phyloP scores from a whole-genome alignment of 2,888 invertebrate species.

The Drosophila vallismaia region DNA sequence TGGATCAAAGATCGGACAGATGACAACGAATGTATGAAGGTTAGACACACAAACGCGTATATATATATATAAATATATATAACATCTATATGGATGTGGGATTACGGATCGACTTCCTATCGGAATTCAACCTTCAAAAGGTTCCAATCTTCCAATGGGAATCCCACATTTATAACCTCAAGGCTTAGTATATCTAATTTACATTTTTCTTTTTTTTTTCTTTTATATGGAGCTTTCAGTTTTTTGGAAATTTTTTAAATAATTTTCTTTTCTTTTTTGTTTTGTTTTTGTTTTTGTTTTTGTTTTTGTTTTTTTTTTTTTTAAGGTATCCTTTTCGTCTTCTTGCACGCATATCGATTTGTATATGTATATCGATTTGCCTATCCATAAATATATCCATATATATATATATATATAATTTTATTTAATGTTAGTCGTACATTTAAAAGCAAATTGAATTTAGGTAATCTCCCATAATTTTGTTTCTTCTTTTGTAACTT shows the following conservation, averaged over 20 bases:
- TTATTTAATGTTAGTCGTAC: slow-evolving; percentile 35
- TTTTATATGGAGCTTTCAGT: slow-evolving; percentile 26
- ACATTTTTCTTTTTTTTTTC: slow-evolving; percentile 64
- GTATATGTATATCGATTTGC: slow-evolving; percentile 39
- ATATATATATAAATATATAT: slow-evolving; percentile 30
- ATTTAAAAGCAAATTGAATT: slow-evolving; percentile 62
- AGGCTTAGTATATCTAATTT: slow-evolving; percentile 61
- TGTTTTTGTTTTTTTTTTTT: neutral
- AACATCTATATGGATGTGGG: slow-evolving; percentile 17
- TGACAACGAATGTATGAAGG: slow-evolving; percentile 1
- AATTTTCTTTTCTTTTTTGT: neutral
- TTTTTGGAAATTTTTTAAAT: too few relatives aligned
- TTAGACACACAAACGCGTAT: slow-evolving; percentile 5
- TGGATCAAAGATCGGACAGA: neutral
- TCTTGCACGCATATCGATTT: slow-evolving; percentile 10
- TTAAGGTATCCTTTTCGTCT: slow-evolving; percentile 13
- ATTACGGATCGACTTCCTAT: neutral
- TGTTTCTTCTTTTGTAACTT: slow-evolving; percentile 61
- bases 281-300: neutral
- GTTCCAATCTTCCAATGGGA: neutral
- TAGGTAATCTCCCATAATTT: slow-evolving; percentile 20
- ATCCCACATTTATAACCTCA: slow-evolving; percentile 33
- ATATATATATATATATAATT: slow-evolving; percentile 22
- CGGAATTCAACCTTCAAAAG: slow-evolving; percentile 12
- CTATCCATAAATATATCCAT: slow-evolving; percentile 31